Conservation (phyloP, 1,140 invertebrate species). For the Cotesia typhae region DNA sequence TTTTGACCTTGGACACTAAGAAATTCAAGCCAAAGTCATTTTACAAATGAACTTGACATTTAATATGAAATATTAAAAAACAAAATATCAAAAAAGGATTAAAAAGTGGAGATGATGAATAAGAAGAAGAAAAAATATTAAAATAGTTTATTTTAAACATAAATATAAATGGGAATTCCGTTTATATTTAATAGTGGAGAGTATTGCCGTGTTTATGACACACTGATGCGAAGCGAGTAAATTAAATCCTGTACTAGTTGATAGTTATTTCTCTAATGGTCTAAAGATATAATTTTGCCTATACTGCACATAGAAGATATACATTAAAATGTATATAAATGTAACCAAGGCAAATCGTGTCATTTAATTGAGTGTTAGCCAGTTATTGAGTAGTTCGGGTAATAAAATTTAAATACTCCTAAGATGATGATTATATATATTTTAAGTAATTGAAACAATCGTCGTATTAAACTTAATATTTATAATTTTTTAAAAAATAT, state of each 20-base stretch:
- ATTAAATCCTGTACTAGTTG: not conserved
- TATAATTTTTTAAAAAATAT: too few relatives aligned
- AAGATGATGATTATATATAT: not conserved
- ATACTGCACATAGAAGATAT: too few relatives aligned
- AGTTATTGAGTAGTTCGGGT: not conserved
- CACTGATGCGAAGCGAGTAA: not conserved
- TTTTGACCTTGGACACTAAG: not conserved
- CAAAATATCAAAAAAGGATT: not conserved
- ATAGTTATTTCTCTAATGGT: not conserved
- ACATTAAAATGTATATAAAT: too few relatives aligned
- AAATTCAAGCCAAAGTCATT: not conserved
- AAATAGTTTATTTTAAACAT: not conserved
- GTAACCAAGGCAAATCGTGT: not conserved
- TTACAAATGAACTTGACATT: not conserved
- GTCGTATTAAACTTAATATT: not conserved
- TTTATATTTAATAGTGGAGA: not conserved
- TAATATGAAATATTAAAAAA: not conserved
- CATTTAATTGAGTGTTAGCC: not conserved
- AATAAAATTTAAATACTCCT: not conserved
- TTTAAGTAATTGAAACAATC: not conserved
- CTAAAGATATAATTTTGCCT: not conserved
- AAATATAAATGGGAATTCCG: constrained; percentile 17
- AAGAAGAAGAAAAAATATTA: not conserved
- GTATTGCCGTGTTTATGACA: constrained; percentile 16
- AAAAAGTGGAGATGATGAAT: not conserved